phyloP scores from a whole-genome alignment of 64 coral and sea anemone species.

The Hydrozoanthus tunicans region DNA sequence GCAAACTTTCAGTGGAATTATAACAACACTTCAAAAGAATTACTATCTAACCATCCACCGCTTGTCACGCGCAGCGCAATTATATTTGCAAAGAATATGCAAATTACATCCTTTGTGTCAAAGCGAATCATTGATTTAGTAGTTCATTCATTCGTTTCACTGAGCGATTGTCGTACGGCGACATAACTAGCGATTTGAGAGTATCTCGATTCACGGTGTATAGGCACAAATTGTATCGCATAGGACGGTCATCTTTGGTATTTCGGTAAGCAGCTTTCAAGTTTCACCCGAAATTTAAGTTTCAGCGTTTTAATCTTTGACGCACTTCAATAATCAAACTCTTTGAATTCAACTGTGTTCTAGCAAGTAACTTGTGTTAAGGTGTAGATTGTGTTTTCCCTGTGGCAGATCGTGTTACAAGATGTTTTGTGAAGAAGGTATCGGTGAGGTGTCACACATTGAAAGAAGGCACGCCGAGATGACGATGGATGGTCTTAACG shows the following conservation, averaged over 20 bases:
- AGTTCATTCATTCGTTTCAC: constrained; percentile 53
- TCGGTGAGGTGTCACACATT: constrained; percentile 25
- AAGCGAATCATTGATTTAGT: constrained; percentile 56
- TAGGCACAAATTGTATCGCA: not conserved
- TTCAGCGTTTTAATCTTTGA: not conserved
- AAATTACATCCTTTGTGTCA: constrained; percentile 74
- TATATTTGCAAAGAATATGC: constrained; percentile 55
- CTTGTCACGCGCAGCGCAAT: constrained; percentile 46
- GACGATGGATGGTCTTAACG: constrained; percentile 50
- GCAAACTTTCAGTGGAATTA: not conserved
- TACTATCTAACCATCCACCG: not conserved
- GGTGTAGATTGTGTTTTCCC: constrained; percentile 40
- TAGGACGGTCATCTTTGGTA: not conserved
- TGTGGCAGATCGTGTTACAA: constrained; percentile 78
- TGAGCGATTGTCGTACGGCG: constrained; percentile 29
- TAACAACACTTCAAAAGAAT: not conserved
- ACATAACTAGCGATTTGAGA: constrained; percentile 12
- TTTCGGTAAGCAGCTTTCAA: constrained; percentile 29
- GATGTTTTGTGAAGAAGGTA: constrained; percentile 87
- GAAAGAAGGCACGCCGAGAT: constrained; percentile 29
- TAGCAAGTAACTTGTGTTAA: constrained; percentile 7
- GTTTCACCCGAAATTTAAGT: not conserved
- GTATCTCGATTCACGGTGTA: not conserved
- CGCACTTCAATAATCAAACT: constrained; percentile 45
- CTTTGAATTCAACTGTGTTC: constrained; percentile 33